Conservation (phyloP, 2,113 vertebrate genomes). For the Origma solitaria region DNA sequence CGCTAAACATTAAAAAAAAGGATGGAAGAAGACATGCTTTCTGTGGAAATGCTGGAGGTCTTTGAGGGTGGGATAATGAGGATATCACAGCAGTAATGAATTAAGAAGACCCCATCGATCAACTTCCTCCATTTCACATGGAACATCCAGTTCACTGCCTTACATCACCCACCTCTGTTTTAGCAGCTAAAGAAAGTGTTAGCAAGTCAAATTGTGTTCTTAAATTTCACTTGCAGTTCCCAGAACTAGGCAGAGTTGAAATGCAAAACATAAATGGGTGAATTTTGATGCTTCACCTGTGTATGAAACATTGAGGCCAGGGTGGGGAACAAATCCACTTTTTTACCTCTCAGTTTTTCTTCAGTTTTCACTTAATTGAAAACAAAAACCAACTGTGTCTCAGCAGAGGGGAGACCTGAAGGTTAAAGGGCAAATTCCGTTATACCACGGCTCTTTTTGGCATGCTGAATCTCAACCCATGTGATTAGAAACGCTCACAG, state of each 20-base stretch:
- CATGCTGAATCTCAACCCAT: constrained; percentile 59
- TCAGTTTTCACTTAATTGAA: constrained; percentile 55
- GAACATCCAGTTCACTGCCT: neutral
- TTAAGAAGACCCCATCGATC: neutral
- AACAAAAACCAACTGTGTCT: constrained; percentile 65
- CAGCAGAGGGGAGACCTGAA: constrained; percentile 57
- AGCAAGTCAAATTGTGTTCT: neutral
- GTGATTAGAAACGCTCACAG: constrained; percentile 61
- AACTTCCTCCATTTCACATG: neutral
- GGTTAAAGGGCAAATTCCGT: constrained; percentile 64
- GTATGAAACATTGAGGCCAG: neutral
- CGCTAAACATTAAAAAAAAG: constrained; percentile 24
- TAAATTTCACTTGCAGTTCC: neutral
- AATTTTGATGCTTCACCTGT: neutral
- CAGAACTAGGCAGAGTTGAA: neutral
- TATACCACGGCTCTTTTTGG: constrained; percentile 43
- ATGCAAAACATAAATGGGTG: neutral
- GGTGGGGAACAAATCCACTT: constrained; percentile 5
- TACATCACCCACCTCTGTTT: neutral
- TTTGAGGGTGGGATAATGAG: neutral
- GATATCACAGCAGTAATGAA: neutral
- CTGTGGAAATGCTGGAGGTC: constrained; percentile 26
- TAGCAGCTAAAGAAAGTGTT: neutral
- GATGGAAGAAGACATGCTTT: constrained; percentile 6
- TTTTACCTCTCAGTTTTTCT: constrained; percentile 35